phyloP scores from a whole-genome alignment of 2,113 vertebrate species.

The Oriolus oriolus region DNA sequence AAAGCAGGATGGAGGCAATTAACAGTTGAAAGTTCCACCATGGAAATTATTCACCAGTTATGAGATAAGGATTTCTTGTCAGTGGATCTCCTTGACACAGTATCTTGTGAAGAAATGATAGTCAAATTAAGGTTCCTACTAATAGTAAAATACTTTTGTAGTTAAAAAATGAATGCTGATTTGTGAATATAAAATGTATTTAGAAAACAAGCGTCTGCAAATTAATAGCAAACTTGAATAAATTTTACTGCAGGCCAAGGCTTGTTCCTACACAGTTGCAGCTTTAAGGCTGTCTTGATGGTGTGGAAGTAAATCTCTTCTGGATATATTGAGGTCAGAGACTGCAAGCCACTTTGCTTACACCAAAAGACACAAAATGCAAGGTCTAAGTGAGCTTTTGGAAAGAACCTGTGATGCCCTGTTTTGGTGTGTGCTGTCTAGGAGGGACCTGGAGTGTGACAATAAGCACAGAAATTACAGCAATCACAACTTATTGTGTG shows the following conservation, averaged over 20 bases:
- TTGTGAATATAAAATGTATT: not conserved
- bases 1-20: not conserved
- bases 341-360: not conserved
- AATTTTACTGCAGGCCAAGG: not conserved
- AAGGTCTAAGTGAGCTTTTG: not conserved
- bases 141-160: not conserved
- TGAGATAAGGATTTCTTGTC: not conserved
- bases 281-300: not conserved
- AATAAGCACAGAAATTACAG: not conserved
- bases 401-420: not conserved
- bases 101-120: not conserved
- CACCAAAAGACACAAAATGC: not conserved
- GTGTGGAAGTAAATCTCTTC: not conserved
- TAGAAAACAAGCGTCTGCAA: not conserved
- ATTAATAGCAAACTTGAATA: not conserved
- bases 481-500: accelerated
- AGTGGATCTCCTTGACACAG: not conserved
- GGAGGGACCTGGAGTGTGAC: not conserved
- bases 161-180: not conserved
- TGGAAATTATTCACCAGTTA: not conserved
- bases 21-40: not conserved
- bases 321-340: not conserved
- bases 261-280: not conserved
- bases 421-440: not conserved
- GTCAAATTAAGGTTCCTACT: not conserved